A percentile compares a stretch with the other conserved stretches of the same genome.
phyloP scores from a whole-genome alignment of 2,797 vertebrate genomes.

The Eulemur rubriventer region DNA sequence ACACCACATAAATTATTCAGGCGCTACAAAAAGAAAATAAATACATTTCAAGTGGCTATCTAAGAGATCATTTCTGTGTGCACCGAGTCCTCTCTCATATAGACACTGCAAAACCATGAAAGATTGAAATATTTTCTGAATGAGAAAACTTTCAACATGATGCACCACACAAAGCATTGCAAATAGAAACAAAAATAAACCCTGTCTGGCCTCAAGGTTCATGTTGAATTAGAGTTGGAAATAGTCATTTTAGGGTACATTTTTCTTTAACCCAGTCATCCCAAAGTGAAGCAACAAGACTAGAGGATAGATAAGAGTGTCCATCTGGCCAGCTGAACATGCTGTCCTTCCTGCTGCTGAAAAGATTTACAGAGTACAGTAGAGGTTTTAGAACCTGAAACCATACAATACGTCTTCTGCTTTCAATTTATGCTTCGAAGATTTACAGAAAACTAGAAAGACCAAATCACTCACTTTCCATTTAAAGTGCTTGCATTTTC shows the following conservation, averaged over 20 bases:
- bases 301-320: constrained; percentile 59
- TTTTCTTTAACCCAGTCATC: constrained; percentile 76
- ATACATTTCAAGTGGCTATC: constrained; percentile 50
- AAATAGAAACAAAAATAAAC: constrained; percentile 74
- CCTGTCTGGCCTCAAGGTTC: constrained; percentile 72
- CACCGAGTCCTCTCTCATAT: neutral
- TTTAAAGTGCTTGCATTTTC: constrained; percentile 79
- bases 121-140: constrained; percentile 75
- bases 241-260: constrained; percentile 74
- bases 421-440: constrained; percentile 82
- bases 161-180: constrained; percentile 53
- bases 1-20: constrained; percentile 67
- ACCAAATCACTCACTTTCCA: constrained; percentile 76
- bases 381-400: constrained; percentile 70
- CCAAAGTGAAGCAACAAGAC: constrained; percentile 67
- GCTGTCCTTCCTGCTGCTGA: constrained; percentile 52
- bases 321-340: constrained; percentile 54
- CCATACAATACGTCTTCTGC: constrained; percentile 74
- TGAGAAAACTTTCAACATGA: constrained; percentile 75
- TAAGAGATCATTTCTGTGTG: constrained; percentile 50
- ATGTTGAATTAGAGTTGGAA: constrained; percentile 69
- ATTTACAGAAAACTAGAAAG: constrained; percentile 79
- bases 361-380: constrained; percentile 68
- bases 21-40: constrained; percentile 64
- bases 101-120: constrained; percentile 46